Evolutionary conservation across 2,888 invertebrate genomes (phyloP), one percentile per base, ranked within the genome.

Genomic region (Ormyrus thymus): DNA sequence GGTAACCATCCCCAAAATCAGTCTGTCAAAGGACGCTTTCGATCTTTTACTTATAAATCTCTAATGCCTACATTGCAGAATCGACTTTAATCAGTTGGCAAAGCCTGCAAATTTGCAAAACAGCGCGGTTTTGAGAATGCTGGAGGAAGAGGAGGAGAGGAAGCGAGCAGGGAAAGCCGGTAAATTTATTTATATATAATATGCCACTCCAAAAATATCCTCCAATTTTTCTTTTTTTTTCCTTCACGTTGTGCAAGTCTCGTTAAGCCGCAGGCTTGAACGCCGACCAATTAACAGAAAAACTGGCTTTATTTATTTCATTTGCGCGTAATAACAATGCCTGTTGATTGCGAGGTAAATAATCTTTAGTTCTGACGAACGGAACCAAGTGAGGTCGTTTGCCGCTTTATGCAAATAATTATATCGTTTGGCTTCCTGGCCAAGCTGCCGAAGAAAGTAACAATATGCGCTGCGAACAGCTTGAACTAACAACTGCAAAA

Each of bases 41-140:
- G 29, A 29, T 29, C 29, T 29, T 29, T 29, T 29, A 29, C 29
- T 29, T 29, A 29, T 29, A 4, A 29, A 29, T 29, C 4, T 64
- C 50, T 50, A 46, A 13, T 61, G 50, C 53, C 10, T 3, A n/a
- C n/a, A 69, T 92, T 92, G 11, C 91, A 96, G 96, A 91, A 95
- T 96, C 90, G 95, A 96, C 91, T 95, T 96, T 91, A 93, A 93
- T 89, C 93, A 95, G 83, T 92, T 93, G 84, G 92, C 93, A 83
- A 96, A 96, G 88, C 95, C 96, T 79, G 91, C 93, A 69, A 96
- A 96, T 90, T 92, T 96, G 86, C 95, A 95, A 87, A 96, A 96
- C 90, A 96, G 96, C 68, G 96, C 96, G 66, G 96, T 96, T 75
- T 91, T 96, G 84, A 93, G 95, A 83, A 95, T 96, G 94, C 92